Evolutionary conservation across 23 tunicate species (phyloP).

Genomic region (Oikopleura dioica): DNA sequence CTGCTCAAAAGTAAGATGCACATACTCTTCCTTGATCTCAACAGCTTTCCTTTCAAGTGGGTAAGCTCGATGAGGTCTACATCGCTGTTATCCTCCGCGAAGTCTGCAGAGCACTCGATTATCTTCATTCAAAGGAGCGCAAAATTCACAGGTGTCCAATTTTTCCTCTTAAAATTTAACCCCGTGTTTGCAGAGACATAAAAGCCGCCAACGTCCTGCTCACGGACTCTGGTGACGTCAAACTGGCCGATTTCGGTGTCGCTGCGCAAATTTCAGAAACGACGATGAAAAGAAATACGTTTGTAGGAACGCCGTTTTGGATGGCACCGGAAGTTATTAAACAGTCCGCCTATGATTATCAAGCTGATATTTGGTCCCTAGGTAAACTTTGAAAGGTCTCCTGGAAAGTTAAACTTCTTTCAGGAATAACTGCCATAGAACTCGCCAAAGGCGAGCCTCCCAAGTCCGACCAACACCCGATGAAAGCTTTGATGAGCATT

Average conservation of each 20-base stretch:
- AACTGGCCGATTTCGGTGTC: constrained; percentile 87
- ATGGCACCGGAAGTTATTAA: constrained; percentile 98
- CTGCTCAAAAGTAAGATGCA: too few species aligned
- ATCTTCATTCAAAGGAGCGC: constrained; percentile 66
- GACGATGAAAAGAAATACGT: constrained; percentile 73
- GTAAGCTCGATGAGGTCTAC: constrained; percentile 53
- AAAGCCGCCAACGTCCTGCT: constrained; percentile 86
- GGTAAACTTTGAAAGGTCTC: too few species aligned
- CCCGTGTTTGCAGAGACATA: too few species aligned
- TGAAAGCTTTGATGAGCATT: constrained; percentile 73
- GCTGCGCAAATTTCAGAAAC: constrained; percentile 93
- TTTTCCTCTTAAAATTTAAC: too few species aligned
- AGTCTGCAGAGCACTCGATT: constrained; percentile 62
- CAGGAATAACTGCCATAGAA: constrained; percentile 89
- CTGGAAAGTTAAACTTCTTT: too few species aligned
- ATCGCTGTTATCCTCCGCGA: constrained; percentile 79
- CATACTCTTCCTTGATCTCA: too few species aligned
- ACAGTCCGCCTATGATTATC: constrained; percentile 87
- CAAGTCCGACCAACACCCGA: constrained; percentile 73
- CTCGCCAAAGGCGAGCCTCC: constrained; percentile 98
- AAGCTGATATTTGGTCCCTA: too few species aligned
- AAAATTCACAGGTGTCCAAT: constrained; percentile 84
- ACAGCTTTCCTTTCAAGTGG: constrained; percentile 50
- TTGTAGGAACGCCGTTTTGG: constrained; percentile 97
- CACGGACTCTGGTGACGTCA: constrained; percentile 78